A percentile compares a stretch with the other conserved stretches of the same genome.
Conservation (phyloP, 53 echinoderm and acorn worm genomes). For the Echinometra lucunter region DNA sequence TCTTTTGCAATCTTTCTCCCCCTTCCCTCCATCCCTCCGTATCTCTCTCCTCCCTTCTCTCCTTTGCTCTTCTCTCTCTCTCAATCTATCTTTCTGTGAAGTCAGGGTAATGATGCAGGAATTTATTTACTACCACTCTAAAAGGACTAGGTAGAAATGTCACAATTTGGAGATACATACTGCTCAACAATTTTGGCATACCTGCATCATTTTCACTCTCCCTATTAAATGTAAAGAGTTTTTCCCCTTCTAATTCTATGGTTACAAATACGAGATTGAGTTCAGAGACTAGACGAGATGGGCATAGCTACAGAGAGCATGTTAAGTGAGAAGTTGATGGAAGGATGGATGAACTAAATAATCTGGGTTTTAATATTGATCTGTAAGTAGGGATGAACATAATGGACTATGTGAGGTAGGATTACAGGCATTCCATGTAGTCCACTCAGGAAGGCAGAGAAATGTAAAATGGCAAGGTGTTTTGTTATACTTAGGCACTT, state of each 20-base stretch:
- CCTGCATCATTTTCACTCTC: not conserved
- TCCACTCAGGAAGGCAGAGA: not conserved
- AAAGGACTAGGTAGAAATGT: not conserved
- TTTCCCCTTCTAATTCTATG: not conserved
- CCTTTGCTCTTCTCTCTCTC: not conserved
- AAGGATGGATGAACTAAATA: conserved; percentile 49
- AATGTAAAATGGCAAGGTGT: not conserved
- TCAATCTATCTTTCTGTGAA: not conserved
- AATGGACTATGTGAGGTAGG: not conserved
- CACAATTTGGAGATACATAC: conserved; percentile 4
- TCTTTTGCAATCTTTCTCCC: not conserved
- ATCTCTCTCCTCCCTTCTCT: not conserved
- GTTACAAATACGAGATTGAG: not conserved
- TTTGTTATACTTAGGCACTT: not conserved
- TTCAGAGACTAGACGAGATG: not conserved
- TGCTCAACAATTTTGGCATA: not conserved
- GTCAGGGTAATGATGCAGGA: not conserved
- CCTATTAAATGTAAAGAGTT: not conserved
- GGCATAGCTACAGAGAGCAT: conserved; percentile 18
- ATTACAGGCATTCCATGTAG: not conserved
- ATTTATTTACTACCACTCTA: conserved; percentile 46
- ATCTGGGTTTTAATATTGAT: conserved; percentile 53
- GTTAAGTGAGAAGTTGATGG: conserved; percentile 51
- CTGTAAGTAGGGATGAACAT: conserved; percentile 30
- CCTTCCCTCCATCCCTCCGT: no score